Conservation (phyloP, 1,140 invertebrate species). For the Halictus rubicundus region DNA sequence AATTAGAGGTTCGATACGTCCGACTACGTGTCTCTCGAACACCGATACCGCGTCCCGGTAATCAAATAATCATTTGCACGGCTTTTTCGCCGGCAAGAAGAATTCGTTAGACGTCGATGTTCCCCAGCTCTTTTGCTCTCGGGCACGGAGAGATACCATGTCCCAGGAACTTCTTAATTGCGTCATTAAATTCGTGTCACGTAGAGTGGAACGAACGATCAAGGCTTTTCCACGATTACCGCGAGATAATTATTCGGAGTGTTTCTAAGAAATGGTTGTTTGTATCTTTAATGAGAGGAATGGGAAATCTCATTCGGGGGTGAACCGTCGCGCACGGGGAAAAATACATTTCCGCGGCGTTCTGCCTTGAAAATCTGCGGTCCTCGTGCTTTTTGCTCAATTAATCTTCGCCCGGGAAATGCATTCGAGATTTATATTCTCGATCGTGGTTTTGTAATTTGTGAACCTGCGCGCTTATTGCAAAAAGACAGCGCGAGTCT, state of each 20-base stretch:
- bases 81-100: neutral
- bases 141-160: neutral
- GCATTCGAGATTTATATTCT: too few species aligned
- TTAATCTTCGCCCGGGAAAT: too few species aligned
- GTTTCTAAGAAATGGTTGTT: neutral
- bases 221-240: constrained; percentile 23
- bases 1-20: too few species aligned
- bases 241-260: constrained; percentile 5
- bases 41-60: too few species aligned
- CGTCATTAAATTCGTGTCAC: constrained; percentile 25
- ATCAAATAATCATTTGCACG: neutral
- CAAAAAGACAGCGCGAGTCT: too few species aligned
- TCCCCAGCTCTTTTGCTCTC: neutral
- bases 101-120: neutral
- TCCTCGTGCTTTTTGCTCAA: too few species aligned
- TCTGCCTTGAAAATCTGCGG: neutral
- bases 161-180: constrained; percentile 10
- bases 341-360: neutral
- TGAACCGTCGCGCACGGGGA: neutral
- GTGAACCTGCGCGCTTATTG: too few species aligned
- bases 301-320: neutral
- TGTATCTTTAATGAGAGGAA: constrained; percentile 3
- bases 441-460: too few species aligned
- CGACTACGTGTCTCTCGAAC: too few species aligned
- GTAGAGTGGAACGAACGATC: neutral